These are phyloP conservation scores for Bursaphelenchus mucronatus DNA, from an alignment of 1,140 invertebrate genomes.

Conservation along the genomic window DNA sequence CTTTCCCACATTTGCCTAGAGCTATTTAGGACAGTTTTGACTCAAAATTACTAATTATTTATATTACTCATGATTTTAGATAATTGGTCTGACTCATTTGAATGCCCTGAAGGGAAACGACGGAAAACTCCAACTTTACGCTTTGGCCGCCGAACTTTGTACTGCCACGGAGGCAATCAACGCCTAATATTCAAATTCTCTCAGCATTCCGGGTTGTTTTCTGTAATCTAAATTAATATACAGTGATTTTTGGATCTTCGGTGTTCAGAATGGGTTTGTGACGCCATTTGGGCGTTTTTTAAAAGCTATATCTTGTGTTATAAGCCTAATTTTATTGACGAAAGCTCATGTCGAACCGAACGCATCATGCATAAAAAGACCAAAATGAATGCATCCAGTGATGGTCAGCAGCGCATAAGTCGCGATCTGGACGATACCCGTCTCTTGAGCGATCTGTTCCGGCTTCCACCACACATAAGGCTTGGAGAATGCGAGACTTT, in stretches of 20 bases:
- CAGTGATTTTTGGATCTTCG: no score
- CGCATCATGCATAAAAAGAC: conserved; percentile 24
- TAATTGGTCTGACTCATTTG: conserved; percentile 87
- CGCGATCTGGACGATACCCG: conserved; percentile 22
- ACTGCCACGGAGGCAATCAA: not conserved
- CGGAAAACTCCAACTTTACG: conserved; percentile 82
- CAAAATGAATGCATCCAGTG: conserved; percentile 16
- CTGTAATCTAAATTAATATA: no score
- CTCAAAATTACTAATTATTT: no score
- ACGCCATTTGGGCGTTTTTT: no score
- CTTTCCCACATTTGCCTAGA: not conserved
- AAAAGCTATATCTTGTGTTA: no score
- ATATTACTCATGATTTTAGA: conserved; percentile 65
- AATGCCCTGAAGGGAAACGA: conserved; percentile 80
- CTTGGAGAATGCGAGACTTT: conserved; percentile 36
- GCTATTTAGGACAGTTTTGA: not conserved
- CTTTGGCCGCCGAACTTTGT: conserved; percentile 78
- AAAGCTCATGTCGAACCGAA: conserved; percentile 14
- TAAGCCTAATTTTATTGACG: not conserved
- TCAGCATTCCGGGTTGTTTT: no score
- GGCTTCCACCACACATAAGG: conserved; percentile 35
- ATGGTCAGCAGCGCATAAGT: conserved; percentile 23
- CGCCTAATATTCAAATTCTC: no score
- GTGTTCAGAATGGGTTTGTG: no score
- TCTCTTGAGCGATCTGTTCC: conserved; percentile 34